These are phyloP conservation scores for Eucidaris tribuloides DNA, from an alignment of 35 echinoderm and acorn worm species.

Conservation along the genomic window DNA sequence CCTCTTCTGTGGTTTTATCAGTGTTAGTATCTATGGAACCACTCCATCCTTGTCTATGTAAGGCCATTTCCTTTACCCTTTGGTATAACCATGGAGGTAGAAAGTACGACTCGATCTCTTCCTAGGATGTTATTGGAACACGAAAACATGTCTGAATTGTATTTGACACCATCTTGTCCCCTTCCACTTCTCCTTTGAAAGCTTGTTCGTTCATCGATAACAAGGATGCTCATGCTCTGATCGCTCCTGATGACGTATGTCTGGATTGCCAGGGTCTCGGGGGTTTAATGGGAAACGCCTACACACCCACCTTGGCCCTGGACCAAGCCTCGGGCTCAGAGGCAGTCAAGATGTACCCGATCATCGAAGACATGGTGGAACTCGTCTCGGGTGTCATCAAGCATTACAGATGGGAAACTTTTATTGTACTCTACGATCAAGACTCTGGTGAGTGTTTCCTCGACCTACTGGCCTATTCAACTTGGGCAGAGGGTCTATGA, in stretches of 20 bases:
- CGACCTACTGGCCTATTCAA: too few relatives aligned
- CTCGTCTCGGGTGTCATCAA: constrained; percentile 54
- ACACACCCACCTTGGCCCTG: constrained; percentile 36
- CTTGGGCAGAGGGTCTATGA: too few relatives aligned
- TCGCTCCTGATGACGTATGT: constrained; percentile 66
- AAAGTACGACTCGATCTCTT: too few relatives aligned
- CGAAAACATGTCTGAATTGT: too few relatives aligned
- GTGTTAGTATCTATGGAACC: too few relatives aligned
- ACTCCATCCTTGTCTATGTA: too few relatives aligned
- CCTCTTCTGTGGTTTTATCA: too few relatives aligned
- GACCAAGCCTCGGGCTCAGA: constrained; percentile 46
- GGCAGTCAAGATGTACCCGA: constrained; percentile 74
- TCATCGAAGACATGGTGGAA: constrained; percentile 42
- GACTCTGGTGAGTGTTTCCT: constrained; percentile 25
- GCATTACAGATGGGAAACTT: constrained; percentile 59
- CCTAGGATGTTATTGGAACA: too few relatives aligned
- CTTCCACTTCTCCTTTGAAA: background rate
- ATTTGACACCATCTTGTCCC: background rate
- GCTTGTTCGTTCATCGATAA: constrained; percentile 31
- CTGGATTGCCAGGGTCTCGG: constrained; percentile 38
- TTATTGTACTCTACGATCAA: constrained; percentile 58
- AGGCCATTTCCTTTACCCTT: too few relatives aligned
- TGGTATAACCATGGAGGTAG: too few relatives aligned
- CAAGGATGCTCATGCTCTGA: constrained; percentile 41
- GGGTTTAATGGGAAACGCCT: constrained; percentile 54